A percentile compares a stretch with the other conserved stretches of the same genome.
phyloP scores from a whole-genome alignment of 1,140 invertebrate genomes.

The Monomorium pharaonis region DNA sequence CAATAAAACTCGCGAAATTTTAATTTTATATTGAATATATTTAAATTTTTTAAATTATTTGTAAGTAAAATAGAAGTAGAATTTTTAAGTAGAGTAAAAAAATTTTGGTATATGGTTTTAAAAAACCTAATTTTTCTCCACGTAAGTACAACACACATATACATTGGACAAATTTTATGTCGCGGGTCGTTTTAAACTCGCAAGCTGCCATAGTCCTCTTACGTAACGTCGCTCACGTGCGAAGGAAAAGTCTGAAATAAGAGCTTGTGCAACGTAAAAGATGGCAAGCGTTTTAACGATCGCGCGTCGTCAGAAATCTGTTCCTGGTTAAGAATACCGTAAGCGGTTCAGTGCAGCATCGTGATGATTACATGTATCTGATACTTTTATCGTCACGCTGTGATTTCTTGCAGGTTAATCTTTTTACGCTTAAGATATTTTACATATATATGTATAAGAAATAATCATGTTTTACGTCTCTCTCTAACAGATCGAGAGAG shows the following conservation, averaged over 20 bases:
- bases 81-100: background rate
- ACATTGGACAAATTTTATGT: slow-evolving; percentile 1
- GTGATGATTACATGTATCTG: background rate
- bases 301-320: slow-evolving; percentile 24
- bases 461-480: too few species aligned
- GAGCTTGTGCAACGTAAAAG: slow-evolving; percentile 22
- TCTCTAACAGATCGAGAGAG: too few species aligned
- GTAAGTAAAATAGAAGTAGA: background rate
- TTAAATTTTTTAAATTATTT: background rate
- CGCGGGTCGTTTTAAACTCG: background rate
- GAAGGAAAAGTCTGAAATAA: slow-evolving; percentile 50
- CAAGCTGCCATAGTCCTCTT: slow-evolving; percentile 24
- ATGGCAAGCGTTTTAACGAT: slow-evolving; percentile 45
- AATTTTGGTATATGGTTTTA: background rate
- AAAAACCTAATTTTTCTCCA: background rate
- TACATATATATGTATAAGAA: slow-evolving; percentile 16
- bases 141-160: background rate
- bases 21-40: background rate
- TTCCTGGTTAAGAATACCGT: slow-evolving; percentile 36
- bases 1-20: background rate
- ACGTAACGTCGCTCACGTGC: slow-evolving; percentile 23
- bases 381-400: background rate
- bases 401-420: slow-evolving; percentile 13
- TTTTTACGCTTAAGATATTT: background rate
- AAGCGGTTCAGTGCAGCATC: background rate